Base-by-base conservation (phyloP, 2,888 invertebrate genomes). In the Leptopilina myrica region DNA sequence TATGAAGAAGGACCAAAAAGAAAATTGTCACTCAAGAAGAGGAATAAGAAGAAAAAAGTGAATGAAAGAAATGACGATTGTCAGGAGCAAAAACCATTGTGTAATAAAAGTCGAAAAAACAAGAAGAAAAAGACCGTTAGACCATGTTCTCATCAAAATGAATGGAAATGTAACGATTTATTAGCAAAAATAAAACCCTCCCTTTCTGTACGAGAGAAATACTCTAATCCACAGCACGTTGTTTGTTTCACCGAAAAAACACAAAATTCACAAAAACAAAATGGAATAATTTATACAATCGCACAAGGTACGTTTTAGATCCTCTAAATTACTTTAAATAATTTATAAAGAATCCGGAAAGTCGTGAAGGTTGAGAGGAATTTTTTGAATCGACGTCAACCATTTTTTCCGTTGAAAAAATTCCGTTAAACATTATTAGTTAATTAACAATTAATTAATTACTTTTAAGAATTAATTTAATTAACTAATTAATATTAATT, bases 101-200 rank as follows among this genome's bases (percentile, higher is more conserved):
- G 46, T 12, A 20, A 15, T 62, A 67, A 79, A 77, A 67, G n/a
- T 64, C 15, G 20, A 9, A 64, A 49, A 73, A 81, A 64, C 76
- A 81, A 46, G 53, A 66, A 62, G 3, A 77, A 78, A 56, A 82
- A 76, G 56, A 62, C 11, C 3, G 12, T 46, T 49, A 49, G 20
- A 46, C 5, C 43, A 20, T 12, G 46, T 15, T 11, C 46, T 46
- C 15, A n/a, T 6, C 20, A 53, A 7, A 8, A n/a, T 43, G 7
- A 20, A 1, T 12, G 20, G n/a, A 67, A 66, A 65, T 9, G 12
- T 20, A 33, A 56, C 26, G 9, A 76, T 26, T 67, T 81, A 20
- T 40, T 83, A 11, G 64, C 80, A 1, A 80, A 79, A 75, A 81
- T 83, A 15, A 15, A 81, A 49, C 83, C 83, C 12, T 78, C 79